Conservation (phyloP, 2,888 invertebrate genomes). For the Andricus curvator region DNA sequence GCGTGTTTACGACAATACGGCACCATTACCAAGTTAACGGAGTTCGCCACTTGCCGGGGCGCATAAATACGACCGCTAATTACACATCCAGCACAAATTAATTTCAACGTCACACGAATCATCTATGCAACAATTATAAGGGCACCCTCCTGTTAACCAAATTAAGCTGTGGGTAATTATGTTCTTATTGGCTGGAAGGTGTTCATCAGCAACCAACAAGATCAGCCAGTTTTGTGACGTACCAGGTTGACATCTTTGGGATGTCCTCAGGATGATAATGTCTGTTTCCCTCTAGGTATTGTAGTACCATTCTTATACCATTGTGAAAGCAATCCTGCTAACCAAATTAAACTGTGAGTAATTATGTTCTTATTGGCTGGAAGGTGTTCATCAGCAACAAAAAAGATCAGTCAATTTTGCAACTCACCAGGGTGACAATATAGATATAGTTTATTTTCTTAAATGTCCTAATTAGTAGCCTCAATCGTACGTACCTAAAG, state of each 20-base stretch:
- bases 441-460: too few relatives aligned
- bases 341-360: too few relatives aligned
- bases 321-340: too few relatives aligned
- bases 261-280: too few relatives aligned
- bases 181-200: background rate
- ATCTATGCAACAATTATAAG: background rate
- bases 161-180: background rate
- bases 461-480: too few relatives aligned
- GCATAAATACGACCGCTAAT: constrained; percentile 67
- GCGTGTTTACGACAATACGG: constrained; percentile 64
- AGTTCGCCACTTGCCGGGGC: constrained; percentile 57
- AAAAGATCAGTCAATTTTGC: background rate
- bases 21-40: constrained; percentile 66
- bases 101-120: constrained; percentile 28
- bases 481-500: too few relatives aligned
- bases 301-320: too few relatives aligned
- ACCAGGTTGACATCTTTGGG: too few relatives aligned
- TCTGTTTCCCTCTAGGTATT: too few relatives aligned
- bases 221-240: background rate
- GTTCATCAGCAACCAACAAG: background rate
- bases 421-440: background rate
- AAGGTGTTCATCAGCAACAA: background rate
- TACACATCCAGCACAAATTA: constrained; percentile 62
- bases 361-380: background rate
- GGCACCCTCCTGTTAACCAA: background rate